phyloP scores from a whole-genome alignment of 2,113 vertebrate genomes.

The Semicossyphus pulcher region DNA sequence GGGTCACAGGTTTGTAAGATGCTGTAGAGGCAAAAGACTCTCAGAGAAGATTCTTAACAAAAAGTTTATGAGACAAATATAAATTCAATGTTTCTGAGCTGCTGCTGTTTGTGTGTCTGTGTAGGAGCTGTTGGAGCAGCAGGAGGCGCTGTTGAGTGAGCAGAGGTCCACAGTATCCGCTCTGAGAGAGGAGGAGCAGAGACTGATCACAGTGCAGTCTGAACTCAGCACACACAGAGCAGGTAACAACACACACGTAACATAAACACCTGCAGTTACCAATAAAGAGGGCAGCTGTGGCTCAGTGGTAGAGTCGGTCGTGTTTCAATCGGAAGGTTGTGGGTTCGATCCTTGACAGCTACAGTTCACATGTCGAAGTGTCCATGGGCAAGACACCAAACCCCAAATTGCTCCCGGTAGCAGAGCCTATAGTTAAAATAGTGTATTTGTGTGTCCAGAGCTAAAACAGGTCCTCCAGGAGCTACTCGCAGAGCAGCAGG shows the following conservation, averaged over 20 bases:
- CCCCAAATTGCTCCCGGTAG: too few relatives aligned
- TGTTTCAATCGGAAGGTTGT: too few relatives aligned
- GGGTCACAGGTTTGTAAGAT: too few relatives aligned
- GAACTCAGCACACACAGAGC: constrained; percentile 32
- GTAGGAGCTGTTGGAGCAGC: constrained; percentile 49
- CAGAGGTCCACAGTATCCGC: not conserved
- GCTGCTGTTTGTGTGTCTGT: constrained; percentile 3
- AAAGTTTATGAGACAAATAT: too few relatives aligned
- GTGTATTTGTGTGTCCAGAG: constrained; percentile 37
- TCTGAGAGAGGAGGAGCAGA: constrained; percentile 27
- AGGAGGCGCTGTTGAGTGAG: constrained; percentile 32
- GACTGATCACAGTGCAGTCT: constrained; percentile 14
- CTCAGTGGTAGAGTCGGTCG: too few relatives aligned
- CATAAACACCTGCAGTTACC: too few relatives aligned
- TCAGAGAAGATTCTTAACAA: too few relatives aligned
- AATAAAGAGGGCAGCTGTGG: too few relatives aligned
- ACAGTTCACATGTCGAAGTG: too few relatives aligned
- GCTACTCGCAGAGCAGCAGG: constrained; percentile 39
- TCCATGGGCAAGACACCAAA: too few relatives aligned
- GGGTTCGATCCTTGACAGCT: too few relatives aligned
- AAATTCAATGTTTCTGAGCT: not conserved
- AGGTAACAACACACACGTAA: constrained; percentile 12
- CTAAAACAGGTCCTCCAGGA: constrained; percentile 43
- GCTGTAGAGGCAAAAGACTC: too few relatives aligned
- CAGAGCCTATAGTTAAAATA: not conserved